A percentile compares a stretch with the other conserved stretches of the same genome.
These are phyloP conservation scores for Mythimna loreyi DNA, from an alignment of 2,888 invertebrate genomes.

Conservation along the genomic window DNA sequence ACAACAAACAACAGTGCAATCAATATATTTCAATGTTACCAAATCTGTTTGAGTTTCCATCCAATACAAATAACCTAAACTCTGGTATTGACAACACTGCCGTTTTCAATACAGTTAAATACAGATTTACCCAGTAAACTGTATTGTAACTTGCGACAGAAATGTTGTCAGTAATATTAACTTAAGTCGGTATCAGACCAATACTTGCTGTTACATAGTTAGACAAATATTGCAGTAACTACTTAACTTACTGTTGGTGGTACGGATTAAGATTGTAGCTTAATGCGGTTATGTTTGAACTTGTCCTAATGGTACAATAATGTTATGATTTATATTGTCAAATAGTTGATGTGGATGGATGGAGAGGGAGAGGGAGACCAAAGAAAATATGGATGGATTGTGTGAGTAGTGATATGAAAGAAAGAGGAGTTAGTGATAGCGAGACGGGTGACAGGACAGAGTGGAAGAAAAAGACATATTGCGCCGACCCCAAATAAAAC, in stretches of 20 bases:
- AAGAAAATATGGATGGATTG: no score
- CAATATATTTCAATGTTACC: background rate
- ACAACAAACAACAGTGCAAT: background rate
- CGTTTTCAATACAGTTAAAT: background rate
- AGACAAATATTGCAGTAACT: slow-evolving; percentile 45
- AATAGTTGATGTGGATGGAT: no score
- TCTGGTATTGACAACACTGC: background rate
- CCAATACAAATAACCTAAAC: background rate
- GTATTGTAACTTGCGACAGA: slow-evolving; percentile 14
- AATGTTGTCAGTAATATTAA: slow-evolving; percentile 9
- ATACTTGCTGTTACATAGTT: slow-evolving; percentile 16
- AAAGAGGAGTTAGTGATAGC: no score
- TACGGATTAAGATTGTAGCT: slow-evolving; percentile 29
- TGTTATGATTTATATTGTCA: background rate
- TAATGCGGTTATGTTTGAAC: background rate
- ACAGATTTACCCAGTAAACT: background rate
- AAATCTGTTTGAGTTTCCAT: background rate
- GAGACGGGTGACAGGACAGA: no score
- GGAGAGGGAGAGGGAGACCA: no score
- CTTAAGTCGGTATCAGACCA: slow-evolving; percentile 16
- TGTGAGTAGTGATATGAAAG: no score
- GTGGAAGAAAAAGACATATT: no score
- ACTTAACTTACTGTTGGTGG: slow-evolving; percentile 5
- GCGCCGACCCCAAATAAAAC: no score
- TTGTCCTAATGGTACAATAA: background rate